Base-by-base conservation (phyloP, 2,113 vertebrate species). In the Prietella phreatophila region DNA sequence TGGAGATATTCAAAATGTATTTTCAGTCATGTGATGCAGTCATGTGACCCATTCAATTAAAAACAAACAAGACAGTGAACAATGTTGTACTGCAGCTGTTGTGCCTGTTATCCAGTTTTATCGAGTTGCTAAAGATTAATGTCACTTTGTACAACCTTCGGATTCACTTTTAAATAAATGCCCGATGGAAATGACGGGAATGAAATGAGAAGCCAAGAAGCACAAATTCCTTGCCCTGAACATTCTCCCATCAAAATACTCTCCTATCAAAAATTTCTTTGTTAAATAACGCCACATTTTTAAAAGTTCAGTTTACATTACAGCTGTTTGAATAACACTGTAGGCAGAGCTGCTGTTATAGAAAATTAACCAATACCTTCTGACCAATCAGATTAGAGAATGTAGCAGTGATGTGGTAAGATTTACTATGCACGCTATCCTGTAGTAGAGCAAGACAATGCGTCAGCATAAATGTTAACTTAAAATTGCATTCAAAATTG, bases 391-490 rank as follows among this genome's bases (percentile, higher is more conserved):
- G 14, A 55, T 76, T 50, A 50, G 42, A 50, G 14, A 15, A 76
- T 27, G 42, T 50, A 76, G 27, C 25, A 2, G 5, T 0, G 2
- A 15, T 2, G 1, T 55, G 6, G 42, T 50, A 47, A 42, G 42
- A 67, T 56, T 65, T 56, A 33, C 82, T 42, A 75, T 85, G 47
- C 2, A 76, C 36, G 81, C 55, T 58, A 56, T 61, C 27, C 55
- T 75, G 67, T 67, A 30, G n/a, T 82, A 55, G 30, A 85, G 8
- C n/a, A 33, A 42, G n/a, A 20, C 13, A 60, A 86, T 58, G 53
- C 69, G 47, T 89, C 58, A 89, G 73, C 82, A 58, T 50, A 20
- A n/a, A 61, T 84, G 36, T 81, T 36, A 13, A 73, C 53, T 75
- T 65, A 27, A 47, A 75, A 87, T 61, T 20, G 56, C 22, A 87